A percentile compares a stretch with the other conserved stretches of the same genome.
Conservation (phyloP, 2,888 invertebrate genomes). For the Ochropleura leucogaster region DNA sequence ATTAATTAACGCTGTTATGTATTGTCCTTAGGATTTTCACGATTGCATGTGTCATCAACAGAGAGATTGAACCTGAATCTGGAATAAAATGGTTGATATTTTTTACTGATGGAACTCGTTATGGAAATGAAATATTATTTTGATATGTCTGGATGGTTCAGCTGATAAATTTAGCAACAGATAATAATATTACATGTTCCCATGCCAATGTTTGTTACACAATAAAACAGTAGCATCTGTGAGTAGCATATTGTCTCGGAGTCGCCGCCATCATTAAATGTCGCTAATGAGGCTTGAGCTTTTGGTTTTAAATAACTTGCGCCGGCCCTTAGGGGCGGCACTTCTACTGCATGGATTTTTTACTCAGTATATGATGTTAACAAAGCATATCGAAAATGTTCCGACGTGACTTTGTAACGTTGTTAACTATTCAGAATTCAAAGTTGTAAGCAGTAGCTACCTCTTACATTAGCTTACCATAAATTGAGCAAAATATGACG, state of each 20-base stretch:
- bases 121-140: constrained; percentile 51
- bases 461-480: constrained; percentile 46
- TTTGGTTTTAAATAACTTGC: constrained; percentile 88
- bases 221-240: constrained; percentile 78
- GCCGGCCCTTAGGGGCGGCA: constrained; percentile 83
- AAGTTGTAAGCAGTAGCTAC: constrained; percentile 42
- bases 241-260: constrained; percentile 79
- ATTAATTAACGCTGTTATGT: constrained; percentile 63
- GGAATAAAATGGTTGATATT: constrained; percentile 38
- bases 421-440: constrained; percentile 65
- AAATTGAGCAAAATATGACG: constrained; percentile 68
- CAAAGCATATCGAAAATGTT: constrained; percentile 82
- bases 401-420: constrained; percentile 81
- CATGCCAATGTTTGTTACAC: constrained; percentile 69
- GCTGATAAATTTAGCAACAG: constrained; percentile 45
- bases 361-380: constrained; percentile 83
- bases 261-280: constrained; percentile 88
- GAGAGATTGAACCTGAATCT: constrained; percentile 40
- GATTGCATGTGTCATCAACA: constrained; percentile 52
- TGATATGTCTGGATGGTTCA: constrained; percentile 32
- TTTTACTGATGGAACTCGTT: constrained; percentile 47
- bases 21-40: constrained; percentile 59
- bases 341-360: constrained; percentile 82
- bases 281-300: constrained; percentile 89
- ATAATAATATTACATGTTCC: constrained; percentile 65